A percentile compares a stretch with the other conserved stretches of the same genome.
phyloP scores from a whole-genome alignment of 1,140 invertebrate genomes.

The Mylabris phalerata region DNA sequence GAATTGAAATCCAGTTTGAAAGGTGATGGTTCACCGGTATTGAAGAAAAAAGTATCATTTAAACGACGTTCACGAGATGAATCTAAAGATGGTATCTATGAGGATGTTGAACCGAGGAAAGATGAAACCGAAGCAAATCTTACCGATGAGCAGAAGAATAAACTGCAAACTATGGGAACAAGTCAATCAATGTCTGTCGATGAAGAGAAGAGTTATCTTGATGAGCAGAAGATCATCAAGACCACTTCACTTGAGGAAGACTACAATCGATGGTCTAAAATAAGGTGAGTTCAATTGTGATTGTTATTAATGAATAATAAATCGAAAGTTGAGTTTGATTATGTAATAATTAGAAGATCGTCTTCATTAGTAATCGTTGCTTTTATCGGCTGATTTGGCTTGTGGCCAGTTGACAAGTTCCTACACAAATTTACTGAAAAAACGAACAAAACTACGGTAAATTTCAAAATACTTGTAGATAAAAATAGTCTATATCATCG shows the following conservation, averaged over 20 bases:
- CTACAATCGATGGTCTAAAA: conserved; percentile 38
- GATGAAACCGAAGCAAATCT: conserved; percentile 10
- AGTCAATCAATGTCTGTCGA: conserved; percentile 30
- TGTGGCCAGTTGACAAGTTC: no score
- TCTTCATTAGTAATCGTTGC: not conserved
- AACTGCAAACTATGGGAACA: conserved; percentile 6
- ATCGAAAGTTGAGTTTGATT: no score
- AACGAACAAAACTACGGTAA: no score
- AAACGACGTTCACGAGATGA: conserved; percentile 30
- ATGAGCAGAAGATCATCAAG: conserved; percentile 30
- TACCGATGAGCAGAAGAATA: conserved; percentile 8
- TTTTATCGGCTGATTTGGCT: no score
- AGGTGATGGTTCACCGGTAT: conserved; percentile 35
- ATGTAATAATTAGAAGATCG: no score
- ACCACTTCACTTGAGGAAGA: conserved; percentile 34
- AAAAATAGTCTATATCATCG: conserved; percentile 13
- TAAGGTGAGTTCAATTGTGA: conserved; percentile 27
- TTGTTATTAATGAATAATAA: not conserved
- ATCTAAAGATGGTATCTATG: conserved; percentile 29
- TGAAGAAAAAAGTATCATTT: conserved; percentile 44
- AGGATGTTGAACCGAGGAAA: conserved; percentile 42
- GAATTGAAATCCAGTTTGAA: conserved; percentile 25
- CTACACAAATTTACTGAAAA: no score
- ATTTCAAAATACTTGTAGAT: not conserved
- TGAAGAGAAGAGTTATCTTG: conserved; percentile 29